phyloP scores from a whole-genome alignment of 2,797 vertebrate genomes.

The Bovichtus variegatus region DNA sequence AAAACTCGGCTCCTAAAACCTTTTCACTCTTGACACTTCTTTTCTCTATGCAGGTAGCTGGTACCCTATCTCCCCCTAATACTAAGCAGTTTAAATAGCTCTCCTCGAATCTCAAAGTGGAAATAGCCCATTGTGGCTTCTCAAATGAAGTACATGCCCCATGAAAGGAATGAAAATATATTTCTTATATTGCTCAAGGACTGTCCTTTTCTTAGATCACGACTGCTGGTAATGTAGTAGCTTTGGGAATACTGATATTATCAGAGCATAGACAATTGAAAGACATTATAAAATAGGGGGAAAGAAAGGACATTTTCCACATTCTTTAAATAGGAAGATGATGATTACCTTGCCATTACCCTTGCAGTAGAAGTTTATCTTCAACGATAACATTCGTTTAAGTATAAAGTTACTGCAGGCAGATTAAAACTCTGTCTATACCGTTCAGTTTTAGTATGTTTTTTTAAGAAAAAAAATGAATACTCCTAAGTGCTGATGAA shows the following conservation, averaged over 20 bases:
- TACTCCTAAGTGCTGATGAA: not conserved
- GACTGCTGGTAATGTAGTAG: constrained; percentile 8
- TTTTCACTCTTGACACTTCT: constrained; percentile 64
- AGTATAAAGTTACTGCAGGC: not conserved
- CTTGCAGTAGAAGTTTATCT: not conserved
- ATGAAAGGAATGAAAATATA: constrained; percentile 24
- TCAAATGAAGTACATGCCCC: constrained; percentile 44
- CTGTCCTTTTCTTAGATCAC: constrained; percentile 23
- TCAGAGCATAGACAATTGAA: not conserved
- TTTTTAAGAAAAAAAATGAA: not conserved
- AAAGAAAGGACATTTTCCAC: constrained; percentile 13
- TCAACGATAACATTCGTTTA: not conserved
- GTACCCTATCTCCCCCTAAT: constrained; percentile 26
- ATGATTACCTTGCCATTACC: constrained; percentile 2
- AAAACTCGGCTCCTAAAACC: constrained; percentile 46
- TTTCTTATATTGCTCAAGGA: constrained; percentile 13
- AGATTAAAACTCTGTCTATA: not conserved
- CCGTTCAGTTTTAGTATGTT: not conserved
- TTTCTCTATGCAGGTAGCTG: constrained; percentile 38
- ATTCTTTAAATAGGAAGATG: constrained; percentile 23
- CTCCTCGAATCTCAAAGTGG: constrained; percentile 29
- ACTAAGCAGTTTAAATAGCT: constrained; percentile 31
- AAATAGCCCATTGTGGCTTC: constrained; percentile 38
- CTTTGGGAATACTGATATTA: constrained; percentile 19
- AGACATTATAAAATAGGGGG: not conserved